Percentiles rank a stretch among this genome's conserved stretches.
Evolutionary conservation across 2,797 vertebrate genomes (phyloP).

Genomic region (Leucoraja ocellata): DNA sequence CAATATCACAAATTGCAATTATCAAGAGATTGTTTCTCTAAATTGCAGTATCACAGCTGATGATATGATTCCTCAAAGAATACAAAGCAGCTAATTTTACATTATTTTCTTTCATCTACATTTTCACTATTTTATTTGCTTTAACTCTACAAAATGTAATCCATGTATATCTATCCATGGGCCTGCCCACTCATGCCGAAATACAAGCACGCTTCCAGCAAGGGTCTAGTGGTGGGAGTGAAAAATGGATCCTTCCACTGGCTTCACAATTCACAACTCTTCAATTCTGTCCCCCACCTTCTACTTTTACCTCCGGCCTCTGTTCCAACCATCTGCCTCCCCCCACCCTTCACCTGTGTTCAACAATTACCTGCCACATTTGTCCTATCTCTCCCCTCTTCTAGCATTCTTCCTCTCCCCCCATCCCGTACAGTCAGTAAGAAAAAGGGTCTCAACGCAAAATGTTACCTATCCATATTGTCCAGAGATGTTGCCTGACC

Average conservation of each 20-base stretch:
- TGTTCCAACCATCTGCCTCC: too few relatives aligned
- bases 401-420: too few relatives aligned
- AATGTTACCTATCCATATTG: too few relatives aligned
- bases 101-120: neutral
- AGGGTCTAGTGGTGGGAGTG: neutral
- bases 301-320: too few relatives aligned
- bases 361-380: too few relatives aligned
- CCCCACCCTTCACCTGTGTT: too few relatives aligned
- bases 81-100: neutral
- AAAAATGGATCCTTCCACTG: neutral
- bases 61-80: neutral
- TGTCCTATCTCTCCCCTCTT: too few relatives aligned
- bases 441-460: too few relatives aligned
- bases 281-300: too few relatives aligned
- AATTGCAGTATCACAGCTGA: neutral
- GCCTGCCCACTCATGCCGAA: neutral
- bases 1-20: neutral
- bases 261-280: too few relatives aligned
- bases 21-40: neutral
- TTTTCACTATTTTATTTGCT: neutral
- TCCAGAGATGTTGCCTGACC: too few relatives aligned
- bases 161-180: neutral
- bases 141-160: neutral
- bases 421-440: too few relatives aligned
- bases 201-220: neutral